Evolutionary conservation across 1,140 invertebrate genomes (phyloP), one percentile per base, ranked within the genome.

Genomic region (Eurosta solidaginis): DNA sequence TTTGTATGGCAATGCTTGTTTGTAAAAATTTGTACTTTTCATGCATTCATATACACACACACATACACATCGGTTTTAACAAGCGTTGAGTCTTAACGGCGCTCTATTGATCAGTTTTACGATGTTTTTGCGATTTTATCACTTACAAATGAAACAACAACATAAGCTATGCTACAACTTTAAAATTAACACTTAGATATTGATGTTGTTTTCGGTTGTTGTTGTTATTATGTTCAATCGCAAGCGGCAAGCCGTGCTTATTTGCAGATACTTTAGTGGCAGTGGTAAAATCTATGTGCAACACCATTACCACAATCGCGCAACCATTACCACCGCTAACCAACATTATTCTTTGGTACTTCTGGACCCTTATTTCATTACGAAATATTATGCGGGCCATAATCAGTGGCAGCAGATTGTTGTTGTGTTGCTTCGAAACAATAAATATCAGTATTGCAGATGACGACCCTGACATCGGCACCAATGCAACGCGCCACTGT

Each of bases 311-410:
- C 27, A 17, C 3, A n/a, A n/a, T n/a, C n/a, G n/a, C n/a, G n/a
- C n/a, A n/a, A n/a, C n/a, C n/a, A n/a, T n/a, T 22, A 59, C 54
- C 10, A 10, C 54, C 36, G 14, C 14, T n/a, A 10, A 42, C n/a
- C n/a, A 5, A 42, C 33, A 20, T 68, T 40, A 68, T 22, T 36
- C 59, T 40, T 7, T 42, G 36, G 33, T 5, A 63, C 33, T 7
- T n/a, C 27, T 63, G 33, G 36, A 42, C 33, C 40, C 59, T 68
- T 68, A 68, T 68, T 63, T 63, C 54, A 63, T 63, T 68, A 20
- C 59, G 36, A n/a, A 68, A 68, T 40, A 12, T 29, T 68, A 29
- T 40, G 29, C 33, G 22, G 59, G 59, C 59, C 36, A 68, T n/a
- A 68, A 68, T 36, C 59, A 68, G 9, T 20, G 33, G 33, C 33